phyloP scores from a whole-genome alignment of 2,888 invertebrate genomes.

The Eupsilia transversa region DNA sequence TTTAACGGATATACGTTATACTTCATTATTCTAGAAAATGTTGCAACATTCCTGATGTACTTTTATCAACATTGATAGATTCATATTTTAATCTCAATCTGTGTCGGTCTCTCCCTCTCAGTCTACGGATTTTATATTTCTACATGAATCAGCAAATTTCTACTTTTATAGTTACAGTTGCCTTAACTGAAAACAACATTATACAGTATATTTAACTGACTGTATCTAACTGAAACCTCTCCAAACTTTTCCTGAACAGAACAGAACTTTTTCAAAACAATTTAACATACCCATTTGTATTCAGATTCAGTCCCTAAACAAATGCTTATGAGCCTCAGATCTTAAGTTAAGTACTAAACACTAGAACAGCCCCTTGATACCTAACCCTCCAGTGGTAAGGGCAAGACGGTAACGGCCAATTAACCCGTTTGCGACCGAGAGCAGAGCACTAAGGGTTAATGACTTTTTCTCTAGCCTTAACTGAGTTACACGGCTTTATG shows the following conservation, averaged over 20 bases:
- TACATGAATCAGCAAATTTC: too few species aligned
- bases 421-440: constrained; percentile 52
- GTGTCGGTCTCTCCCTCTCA: not conserved
- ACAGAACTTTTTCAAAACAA: not conserved
- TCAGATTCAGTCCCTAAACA: constrained; percentile 1
- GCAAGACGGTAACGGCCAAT: constrained; percentile 51
- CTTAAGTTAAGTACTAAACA: constrained; percentile 42
- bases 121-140: not conserved
- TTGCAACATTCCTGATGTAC: not conserved
- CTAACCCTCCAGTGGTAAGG: constrained; percentile 27
- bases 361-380: constrained; percentile 15
- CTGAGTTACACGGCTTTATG: constrained; percentile 55
- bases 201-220: not conserved
- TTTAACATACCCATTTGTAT: constrained; percentile 13
- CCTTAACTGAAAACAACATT: not conserved
- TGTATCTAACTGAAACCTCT: not conserved
- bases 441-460: constrained; percentile 54
- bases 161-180: not conserved
- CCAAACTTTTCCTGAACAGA: not conserved
- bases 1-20: constrained; percentile 7
- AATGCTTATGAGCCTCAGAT: constrained; percentile 14
- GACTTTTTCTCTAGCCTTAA: constrained; percentile 61
- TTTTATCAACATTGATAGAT: not conserved
- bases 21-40: not conserved
- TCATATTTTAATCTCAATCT: not conserved